Conservation (phyloP, 2,113 vertebrate species). For the Balaeniceps rex region DNA sequence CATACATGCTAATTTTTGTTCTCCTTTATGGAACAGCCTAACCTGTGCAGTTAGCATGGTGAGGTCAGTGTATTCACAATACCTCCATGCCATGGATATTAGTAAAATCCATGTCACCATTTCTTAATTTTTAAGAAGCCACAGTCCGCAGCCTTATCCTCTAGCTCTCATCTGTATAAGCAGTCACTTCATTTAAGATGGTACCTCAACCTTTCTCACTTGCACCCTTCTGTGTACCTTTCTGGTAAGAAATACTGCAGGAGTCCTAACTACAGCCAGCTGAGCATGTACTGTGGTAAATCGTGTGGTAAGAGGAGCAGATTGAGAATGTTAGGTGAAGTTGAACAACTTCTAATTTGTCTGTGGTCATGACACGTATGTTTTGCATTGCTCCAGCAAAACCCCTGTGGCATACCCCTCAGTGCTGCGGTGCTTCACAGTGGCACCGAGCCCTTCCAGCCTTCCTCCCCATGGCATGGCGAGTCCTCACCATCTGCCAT, state of each 20-base stretch:
- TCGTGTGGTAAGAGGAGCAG: too few species aligned
- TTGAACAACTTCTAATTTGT: neutral
- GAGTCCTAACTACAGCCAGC: too few species aligned
- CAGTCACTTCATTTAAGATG: neutral
- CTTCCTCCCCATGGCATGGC: accelerated
- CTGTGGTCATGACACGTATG: accelerated
- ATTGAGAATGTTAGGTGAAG: neutral
- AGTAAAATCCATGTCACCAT: neutral
- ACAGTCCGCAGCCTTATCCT: neutral
- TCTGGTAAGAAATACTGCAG: neutral
- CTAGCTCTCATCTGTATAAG: neutral
- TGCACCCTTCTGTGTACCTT: too few species aligned
- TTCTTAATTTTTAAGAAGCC: neutral
- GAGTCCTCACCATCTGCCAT: accelerated
- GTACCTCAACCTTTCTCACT: neutral
- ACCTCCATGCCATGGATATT: too few species aligned
- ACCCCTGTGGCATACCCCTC: too few species aligned
- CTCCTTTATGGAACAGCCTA: neutral
- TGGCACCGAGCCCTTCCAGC: too few species aligned
- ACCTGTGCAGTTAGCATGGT: neutral
- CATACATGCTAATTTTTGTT: neutral
- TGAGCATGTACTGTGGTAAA: accelerated
- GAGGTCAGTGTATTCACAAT: neutral
- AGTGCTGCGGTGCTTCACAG: accelerated
- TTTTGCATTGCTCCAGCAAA: neutral